These are phyloP conservation scores for Erynnis tages DNA, from an alignment of 2,888 invertebrate species.

Conservation along the genomic window DNA sequence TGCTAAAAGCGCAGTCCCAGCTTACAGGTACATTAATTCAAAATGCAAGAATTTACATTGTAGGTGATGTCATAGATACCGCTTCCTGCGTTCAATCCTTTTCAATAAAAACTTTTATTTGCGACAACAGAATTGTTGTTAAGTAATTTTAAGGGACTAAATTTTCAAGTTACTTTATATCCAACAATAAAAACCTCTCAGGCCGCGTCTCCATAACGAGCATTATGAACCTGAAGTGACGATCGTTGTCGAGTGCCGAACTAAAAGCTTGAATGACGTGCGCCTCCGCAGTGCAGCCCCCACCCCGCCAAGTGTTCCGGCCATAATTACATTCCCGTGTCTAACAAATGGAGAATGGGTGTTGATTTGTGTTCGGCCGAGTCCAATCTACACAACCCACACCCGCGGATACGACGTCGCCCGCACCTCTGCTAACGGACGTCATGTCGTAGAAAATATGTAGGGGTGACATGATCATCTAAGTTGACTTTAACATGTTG, in stretches of 20 bases:
- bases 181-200: constrained; percentile 12
- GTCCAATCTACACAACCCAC: constrained; percentile 59
- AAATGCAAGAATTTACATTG: too few species aligned
- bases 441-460: too few species aligned
- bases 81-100: too few species aligned
- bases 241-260: constrained; percentile 70
- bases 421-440: not conserved
- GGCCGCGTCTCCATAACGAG: constrained; percentile 11
- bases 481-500: too few species aligned
- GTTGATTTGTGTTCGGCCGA: constrained; percentile 82
- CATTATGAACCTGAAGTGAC: constrained; percentile 65
- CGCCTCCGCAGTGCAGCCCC: constrained; percentile 43
- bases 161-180: too few species aligned
- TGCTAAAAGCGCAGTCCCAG: too few species aligned
- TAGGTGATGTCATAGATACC: too few species aligned
- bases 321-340: constrained; percentile 83
- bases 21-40: too few species aligned
- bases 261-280: constrained; percentile 77
- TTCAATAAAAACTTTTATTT: too few species aligned
- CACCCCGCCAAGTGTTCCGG: constrained; percentile 70
- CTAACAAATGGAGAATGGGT: constrained; percentile 84
- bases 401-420: constrained; percentile 23
- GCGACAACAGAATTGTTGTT: not conserved
- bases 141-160: too few species aligned
- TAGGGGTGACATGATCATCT: too few species aligned